Conservation (phyloP, 92 coral and sea anemone species). For the Epizoanthus scotinus region DNA sequence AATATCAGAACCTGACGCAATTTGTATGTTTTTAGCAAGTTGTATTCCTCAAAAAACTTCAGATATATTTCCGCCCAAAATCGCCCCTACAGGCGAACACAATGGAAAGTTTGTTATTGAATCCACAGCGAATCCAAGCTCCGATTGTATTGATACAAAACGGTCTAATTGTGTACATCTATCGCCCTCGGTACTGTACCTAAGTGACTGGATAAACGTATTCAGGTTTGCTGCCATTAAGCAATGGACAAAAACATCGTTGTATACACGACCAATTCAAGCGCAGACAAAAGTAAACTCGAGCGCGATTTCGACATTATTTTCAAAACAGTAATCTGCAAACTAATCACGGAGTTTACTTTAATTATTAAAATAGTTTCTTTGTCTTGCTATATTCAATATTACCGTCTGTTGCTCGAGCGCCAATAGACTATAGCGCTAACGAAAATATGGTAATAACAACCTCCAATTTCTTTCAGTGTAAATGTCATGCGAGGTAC, state of each 20-base stretch:
- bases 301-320: not conserved
- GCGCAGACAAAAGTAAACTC: not conserved
- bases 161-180: not conserved
- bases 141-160: not conserved
- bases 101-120: too few species aligned
- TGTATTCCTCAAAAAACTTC: too few species aligned
- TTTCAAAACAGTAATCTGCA: not conserved
- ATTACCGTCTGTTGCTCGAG: conserved; percentile 25
- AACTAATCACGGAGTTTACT: not conserved
- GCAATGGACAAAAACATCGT: not conserved
- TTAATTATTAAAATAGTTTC: conserved; percentile 24
- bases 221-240: not conserved
- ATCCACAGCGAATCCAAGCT: not conserved
- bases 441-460: conserved; percentile 31
- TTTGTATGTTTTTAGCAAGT: too few species aligned
- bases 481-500: conserved; percentile 26
- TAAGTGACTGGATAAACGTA: not conserved
- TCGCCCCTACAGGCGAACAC: too few species aligned
- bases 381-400: conserved; percentile 13
- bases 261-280: not conserved
- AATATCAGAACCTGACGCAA: too few species aligned
- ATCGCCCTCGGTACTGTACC: not conserved
- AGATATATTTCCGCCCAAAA: too few species aligned
- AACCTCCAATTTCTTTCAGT: conserved; percentile 7
- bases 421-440: conserved; percentile 31